Evolutionary conservation across 2,888 invertebrate genomes (phyloP).

Genomic region (Cephus sareptanus): DNA sequence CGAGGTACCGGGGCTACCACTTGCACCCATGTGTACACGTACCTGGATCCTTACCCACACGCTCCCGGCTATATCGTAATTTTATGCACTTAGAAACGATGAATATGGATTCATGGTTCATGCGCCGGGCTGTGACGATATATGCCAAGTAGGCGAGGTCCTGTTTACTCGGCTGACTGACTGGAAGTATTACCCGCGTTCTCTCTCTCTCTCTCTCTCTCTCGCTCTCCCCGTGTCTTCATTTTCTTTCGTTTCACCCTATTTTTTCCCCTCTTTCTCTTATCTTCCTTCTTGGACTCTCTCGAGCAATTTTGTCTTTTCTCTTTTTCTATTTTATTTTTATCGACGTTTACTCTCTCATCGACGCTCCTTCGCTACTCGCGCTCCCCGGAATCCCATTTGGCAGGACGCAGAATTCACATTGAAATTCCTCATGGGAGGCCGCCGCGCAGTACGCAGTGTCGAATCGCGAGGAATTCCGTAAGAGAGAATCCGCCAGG

Average conservation of each 20-base stretch:
- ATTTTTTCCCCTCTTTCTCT: background rate
- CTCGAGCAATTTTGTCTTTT: background rate
- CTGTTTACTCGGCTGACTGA: slow-evolving; percentile 8
- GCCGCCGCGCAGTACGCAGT: background rate
- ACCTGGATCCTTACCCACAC: background rate
- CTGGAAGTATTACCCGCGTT: background rate
- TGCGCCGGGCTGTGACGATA: slow-evolving; percentile 36
- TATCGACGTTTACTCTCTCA: background rate
- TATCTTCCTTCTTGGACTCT: background rate
- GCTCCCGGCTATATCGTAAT: slow-evolving; percentile 51
- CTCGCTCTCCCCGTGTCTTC: background rate
- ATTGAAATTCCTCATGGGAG: background rate
- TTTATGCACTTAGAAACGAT: slow-evolving; percentile 60
- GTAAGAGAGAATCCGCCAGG: background rate
- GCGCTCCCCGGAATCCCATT: background rate
- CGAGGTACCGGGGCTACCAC: background rate
- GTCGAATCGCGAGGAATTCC: background rate
- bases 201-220: no score
- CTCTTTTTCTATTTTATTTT: background rate
- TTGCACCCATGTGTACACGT: background rate
- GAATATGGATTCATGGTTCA: slow-evolving; percentile 60
- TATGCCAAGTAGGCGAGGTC: background rate
- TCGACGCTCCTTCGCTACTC: background rate
- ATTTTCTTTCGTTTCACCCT: background rate
- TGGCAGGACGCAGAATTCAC: background rate